Conservation (phyloP, 2,797 vertebrate species). For the Graptemys geographica region DNA sequence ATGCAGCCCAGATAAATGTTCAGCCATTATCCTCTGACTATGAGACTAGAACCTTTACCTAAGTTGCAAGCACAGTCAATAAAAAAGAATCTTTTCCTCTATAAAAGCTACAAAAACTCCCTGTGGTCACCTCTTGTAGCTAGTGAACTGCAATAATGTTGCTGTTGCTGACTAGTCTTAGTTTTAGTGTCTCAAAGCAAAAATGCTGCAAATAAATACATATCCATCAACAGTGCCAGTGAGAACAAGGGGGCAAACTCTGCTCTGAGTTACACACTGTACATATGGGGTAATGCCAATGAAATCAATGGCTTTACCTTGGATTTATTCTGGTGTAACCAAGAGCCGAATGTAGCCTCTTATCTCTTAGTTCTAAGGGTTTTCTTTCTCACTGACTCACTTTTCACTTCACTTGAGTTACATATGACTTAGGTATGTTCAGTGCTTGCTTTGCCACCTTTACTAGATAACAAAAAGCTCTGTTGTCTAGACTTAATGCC, state of each 20-base stretch:
- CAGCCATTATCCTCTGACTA: background rate
- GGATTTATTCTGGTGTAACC: background rate
- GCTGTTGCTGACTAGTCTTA: slow-evolving; percentile 20
- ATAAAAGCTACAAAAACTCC: slow-evolving; percentile 61
- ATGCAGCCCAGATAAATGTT: background rate
- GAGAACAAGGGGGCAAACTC: background rate
- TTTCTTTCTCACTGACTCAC: slow-evolving; percentile 13
- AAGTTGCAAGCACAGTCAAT: slow-evolving; percentile 6
- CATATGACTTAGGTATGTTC: background rate
- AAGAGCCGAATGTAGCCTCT: background rate
- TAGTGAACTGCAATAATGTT: slow-evolving; percentile 40
- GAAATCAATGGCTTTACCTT: background rate
- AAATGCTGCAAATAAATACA: slow-evolving; percentile 53
- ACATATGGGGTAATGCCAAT: background rate
- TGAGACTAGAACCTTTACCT: slow-evolving; percentile 24
- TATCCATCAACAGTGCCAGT: background rate
- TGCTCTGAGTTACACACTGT: background rate
- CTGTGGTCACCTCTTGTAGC: slow-evolving; percentile 22
- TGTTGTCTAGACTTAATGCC: background rate
- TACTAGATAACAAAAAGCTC: background rate
- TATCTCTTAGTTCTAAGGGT: slow-evolving; percentile 8
- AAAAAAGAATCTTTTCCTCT: slow-evolving; percentile 42
- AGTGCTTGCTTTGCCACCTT: background rate
- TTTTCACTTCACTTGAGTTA: background rate
- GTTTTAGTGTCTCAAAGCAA: slow-evolving; percentile 67